phyloP scores from a whole-genome alignment of 2,888 invertebrate genomes.

The Herminia tarsipennalis region DNA sequence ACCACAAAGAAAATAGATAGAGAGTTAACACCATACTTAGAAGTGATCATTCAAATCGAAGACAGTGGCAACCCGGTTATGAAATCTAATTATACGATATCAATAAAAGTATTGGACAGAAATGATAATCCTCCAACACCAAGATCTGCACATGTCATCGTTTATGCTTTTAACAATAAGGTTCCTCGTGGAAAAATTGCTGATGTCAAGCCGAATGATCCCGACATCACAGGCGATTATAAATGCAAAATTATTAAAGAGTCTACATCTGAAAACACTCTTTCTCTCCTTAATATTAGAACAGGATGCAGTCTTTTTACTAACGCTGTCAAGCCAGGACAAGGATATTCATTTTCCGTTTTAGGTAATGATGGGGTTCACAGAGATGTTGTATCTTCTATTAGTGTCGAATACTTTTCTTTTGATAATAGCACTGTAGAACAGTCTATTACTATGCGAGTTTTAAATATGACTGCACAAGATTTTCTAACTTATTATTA shows the following conservation, averaged over 20 bases:
- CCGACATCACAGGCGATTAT: conserved; percentile 95
- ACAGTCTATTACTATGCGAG: conserved; percentile 91
- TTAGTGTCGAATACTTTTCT: conserved; percentile 92
- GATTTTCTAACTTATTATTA: conserved; percentile 92
- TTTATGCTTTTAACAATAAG: conserved; percentile 91
- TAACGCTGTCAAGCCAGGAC: conserved; percentile 88
- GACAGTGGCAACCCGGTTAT: conserved; percentile 94
- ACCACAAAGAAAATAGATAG: conserved; percentile 93
- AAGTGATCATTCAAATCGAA: conserved; percentile 93
- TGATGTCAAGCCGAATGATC: conserved; percentile 96
- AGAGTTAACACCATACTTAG: conserved; percentile 91
- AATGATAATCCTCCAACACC: conserved; percentile 96
- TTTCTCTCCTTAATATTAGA: conserved; percentile 89
- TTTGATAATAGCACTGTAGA: conserved; percentile 94
- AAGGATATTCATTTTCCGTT: conserved; percentile 91
- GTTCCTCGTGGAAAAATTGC: conserved; percentile 94
- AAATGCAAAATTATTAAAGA: conserved; percentile 92
- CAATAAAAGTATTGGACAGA: conserved; percentile 92
- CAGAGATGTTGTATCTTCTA: conserved; percentile 93
- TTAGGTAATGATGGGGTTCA: conserved; percentile 96
- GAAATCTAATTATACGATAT: conserved; percentile 92
- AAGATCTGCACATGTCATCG: conserved; percentile 92
- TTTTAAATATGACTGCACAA: conserved; percentile 90
- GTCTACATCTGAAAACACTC: conserved; percentile 85
- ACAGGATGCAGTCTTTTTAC: conserved; percentile 93